Percentiles rank a stretch among this genome's conserved stretches.
These are phyloP conservation scores for Pipistrellus pygmaeus DNA, from an alignment of 2,797 vertebrate genomes.

Conservation along the genomic window DNA sequence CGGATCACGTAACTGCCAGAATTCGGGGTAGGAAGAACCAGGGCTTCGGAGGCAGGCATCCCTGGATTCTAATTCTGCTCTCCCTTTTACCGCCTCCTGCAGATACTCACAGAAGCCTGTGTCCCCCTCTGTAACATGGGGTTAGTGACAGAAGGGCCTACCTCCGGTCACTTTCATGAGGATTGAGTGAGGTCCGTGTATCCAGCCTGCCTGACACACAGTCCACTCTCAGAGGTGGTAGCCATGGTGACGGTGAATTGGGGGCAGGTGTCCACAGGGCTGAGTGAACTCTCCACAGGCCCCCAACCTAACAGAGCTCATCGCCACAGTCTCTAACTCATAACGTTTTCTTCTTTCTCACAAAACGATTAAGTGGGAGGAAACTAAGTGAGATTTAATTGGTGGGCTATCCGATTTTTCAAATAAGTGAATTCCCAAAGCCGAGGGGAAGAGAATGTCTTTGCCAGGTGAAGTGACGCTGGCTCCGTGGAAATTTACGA, in stretches of 20 bases:
- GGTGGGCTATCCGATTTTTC: background rate
- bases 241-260: background rate
- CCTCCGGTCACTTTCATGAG: background rate
- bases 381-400: slow-evolving; percentile 31
- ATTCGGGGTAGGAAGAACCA: background rate
- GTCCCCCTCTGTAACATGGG: background rate
- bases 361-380: slow-evolving; percentile 16
- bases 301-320: slow-evolving; percentile 22
- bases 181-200: background rate
- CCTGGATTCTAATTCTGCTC: background rate
- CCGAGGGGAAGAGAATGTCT: background rate
- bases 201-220: background rate
- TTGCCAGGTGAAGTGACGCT: background rate
- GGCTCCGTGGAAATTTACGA: background rate
- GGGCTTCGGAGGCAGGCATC: background rate
- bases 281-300: background rate
- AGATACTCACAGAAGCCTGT: background rate
- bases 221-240: background rate
- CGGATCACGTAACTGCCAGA: background rate
- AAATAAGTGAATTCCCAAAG: slow-evolving; percentile 49
- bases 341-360: slow-evolving; percentile 53
- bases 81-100: background rate
- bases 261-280: background rate
- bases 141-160: background rate
- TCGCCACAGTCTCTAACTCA: background rate